These are phyloP conservation scores for Alcedo atthis DNA, from an alignment of 2,797 vertebrate genomes.

Conservation along the genomic window DNA sequence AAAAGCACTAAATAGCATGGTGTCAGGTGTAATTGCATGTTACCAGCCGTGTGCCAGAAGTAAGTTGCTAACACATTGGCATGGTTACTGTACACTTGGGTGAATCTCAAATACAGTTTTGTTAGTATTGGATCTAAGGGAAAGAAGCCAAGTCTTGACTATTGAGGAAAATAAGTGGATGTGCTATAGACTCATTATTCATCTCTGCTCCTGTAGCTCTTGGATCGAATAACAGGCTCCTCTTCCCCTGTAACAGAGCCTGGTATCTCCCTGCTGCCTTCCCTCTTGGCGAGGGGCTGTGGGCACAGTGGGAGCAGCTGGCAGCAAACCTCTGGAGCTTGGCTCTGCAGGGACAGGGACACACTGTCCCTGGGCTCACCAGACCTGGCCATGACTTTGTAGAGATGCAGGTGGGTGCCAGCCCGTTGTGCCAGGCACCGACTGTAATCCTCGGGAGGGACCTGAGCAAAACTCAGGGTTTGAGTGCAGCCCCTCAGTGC, in stretches of 20 bases:
- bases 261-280: conserved; percentile 4
- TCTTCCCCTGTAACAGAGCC: conserved; percentile 12
- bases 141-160: conserved; percentile 74
- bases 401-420: rapidly evolving
- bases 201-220: conserved; percentile 44
- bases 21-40: conserved; percentile 79
- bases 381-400: neutral
- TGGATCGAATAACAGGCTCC: conserved; percentile 28
- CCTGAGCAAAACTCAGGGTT: neutral
- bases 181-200: conserved; percentile 27
- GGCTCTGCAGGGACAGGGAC: neutral
- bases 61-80: conserved; percentile 66
- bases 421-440: rapidly evolving
- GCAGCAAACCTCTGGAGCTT: neutral
- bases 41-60: conserved; percentile 67
- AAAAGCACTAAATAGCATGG: conserved; percentile 74
- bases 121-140: conserved; percentile 68
- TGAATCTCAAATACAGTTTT: conserved; percentile 68
- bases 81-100: conserved; percentile 73
- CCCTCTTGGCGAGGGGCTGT: neutral
- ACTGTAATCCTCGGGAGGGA: neutral
- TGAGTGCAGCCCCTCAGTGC: neutral
- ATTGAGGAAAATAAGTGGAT: conserved; percentile 63
- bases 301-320: neutral
- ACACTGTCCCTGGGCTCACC: rapidly evolving